Evolutionary conservation across 2,113 vertebrate species (phyloP).

Genomic region (Leptobrachium ailaonicum): DNA sequence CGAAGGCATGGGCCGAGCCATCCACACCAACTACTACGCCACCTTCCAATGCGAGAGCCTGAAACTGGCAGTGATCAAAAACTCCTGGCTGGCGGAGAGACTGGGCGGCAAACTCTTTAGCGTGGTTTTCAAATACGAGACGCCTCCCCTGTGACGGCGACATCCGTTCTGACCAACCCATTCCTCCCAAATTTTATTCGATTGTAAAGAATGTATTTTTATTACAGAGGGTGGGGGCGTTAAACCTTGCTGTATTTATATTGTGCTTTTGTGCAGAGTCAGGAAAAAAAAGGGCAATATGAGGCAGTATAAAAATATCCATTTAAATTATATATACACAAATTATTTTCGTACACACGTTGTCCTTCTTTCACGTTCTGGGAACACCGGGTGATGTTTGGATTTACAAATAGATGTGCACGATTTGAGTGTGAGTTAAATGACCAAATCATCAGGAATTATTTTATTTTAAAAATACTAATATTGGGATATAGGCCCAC

Average conservation of each 20-base stretch:
- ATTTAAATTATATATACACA: constrained; percentile 58
- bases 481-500: too few relatives aligned
- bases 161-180: constrained; percentile 29
- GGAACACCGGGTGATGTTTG: too few relatives aligned
- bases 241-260: constrained; percentile 59
- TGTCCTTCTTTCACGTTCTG: too few relatives aligned
- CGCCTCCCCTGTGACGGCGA: constrained; percentile 67
- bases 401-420: too few relatives aligned
- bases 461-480: too few relatives aligned
- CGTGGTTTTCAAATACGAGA: constrained; percentile 96
- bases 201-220: constrained; percentile 65
- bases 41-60: constrained; percentile 89
- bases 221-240: constrained; percentile 56
- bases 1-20: constrained; percentile 95
- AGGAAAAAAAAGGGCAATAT: constrained; percentile 57
- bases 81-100: constrained; percentile 94
- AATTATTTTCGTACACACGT: constrained; percentile 41
- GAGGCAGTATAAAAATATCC: constrained; percentile 60
- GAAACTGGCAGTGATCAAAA: constrained; percentile 95
- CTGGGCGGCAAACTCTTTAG: constrained; percentile 95
- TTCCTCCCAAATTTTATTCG: constrained; percentile 64
- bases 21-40: constrained; percentile 95
- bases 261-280: constrained; percentile 62
- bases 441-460: too few relatives aligned
- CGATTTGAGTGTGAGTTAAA: too few relatives aligned